Conservation (phyloP, 2,113 vertebrate species). For the Oryzias celebensis region DNA sequence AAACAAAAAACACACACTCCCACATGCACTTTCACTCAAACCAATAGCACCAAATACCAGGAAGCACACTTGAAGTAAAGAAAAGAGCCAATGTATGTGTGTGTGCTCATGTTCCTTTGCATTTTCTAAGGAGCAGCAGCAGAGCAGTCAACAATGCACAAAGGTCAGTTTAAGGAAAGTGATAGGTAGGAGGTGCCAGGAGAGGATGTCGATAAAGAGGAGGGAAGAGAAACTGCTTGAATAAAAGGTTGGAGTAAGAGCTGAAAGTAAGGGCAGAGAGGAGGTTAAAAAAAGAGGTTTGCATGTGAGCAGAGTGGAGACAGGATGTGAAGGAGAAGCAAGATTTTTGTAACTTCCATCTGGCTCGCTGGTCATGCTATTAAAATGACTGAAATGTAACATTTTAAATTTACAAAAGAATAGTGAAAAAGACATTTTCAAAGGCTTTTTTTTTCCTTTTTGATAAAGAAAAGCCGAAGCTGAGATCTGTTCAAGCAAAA, state of each 20-base stretch:
- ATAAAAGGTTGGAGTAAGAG: slow-evolving; percentile 59
- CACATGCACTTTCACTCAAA: slow-evolving; percentile 15
- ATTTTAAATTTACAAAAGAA: slow-evolving; percentile 35
- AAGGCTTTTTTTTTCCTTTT: not conserved
- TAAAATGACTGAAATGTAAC: slow-evolving; percentile 43
- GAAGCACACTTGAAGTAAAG: slow-evolving; percentile 14
- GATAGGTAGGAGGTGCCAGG: slow-evolving; percentile 41
- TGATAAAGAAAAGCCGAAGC: slow-evolving; percentile 27
- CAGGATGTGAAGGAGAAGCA: slow-evolving; percentile 6
- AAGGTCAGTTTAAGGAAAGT: slow-evolving; percentile 55
- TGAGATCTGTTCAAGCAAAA: slow-evolving; percentile 19
- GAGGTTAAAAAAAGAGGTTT: not conserved
- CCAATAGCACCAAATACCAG: slow-evolving; percentile 16
- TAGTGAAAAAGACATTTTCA: slow-evolving; percentile 13
- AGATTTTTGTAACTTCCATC: slow-evolving; percentile 32
- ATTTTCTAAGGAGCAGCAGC: slow-evolving; percentile 32
- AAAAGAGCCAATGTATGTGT: slow-evolving; percentile 12
- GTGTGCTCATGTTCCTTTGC: not conserved
- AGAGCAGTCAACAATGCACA: slow-evolving; percentile 28
- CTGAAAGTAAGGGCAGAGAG: slow-evolving; percentile 13
- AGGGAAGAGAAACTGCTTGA: slow-evolving; percentile 33
- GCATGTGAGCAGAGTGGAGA: slow-evolving; percentile 14
- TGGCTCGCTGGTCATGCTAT: slow-evolving; percentile 33
- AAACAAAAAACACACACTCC: slow-evolving; percentile 13
- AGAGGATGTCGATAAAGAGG: slow-evolving; percentile 45